Conservation (phyloP, 2,113 vertebrate genomes). For the Engystomops pustulosus region DNA sequence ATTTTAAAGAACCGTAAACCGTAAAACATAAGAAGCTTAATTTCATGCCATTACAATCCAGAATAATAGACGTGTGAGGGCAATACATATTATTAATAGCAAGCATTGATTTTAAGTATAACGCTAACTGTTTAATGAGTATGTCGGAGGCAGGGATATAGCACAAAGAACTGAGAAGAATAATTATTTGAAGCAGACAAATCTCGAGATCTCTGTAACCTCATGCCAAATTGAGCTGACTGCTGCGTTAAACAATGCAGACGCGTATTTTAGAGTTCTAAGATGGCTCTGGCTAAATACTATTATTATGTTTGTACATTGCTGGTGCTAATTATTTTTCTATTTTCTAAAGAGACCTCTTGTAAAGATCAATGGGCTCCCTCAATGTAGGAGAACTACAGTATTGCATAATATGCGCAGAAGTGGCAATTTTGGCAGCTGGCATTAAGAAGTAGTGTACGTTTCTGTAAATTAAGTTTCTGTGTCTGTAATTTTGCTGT, state of each 20-base stretch:
- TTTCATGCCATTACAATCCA: slow-evolving; percentile 29
- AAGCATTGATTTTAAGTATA: slow-evolving; percentile 42
- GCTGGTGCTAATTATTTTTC: slow-evolving; percentile 45
- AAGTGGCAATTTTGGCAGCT: slow-evolving; percentile 39
- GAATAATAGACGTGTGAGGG: slow-evolving; percentile 6
- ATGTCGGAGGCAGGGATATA: slow-evolving; percentile 25
- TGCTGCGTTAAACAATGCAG: slow-evolving; percentile 46
- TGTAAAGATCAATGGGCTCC: slow-evolving; percentile 44
- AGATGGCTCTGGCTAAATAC: slow-evolving; percentile 41
- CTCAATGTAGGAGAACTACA: slow-evolving; percentile 23
- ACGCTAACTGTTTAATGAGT: slow-evolving; percentile 53
- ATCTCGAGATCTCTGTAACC: slow-evolving; percentile 41
- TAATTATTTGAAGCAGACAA: slow-evolving; percentile 38
- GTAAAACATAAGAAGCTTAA: slow-evolving; percentile 25
- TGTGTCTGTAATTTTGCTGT: slow-evolving; percentile 8
- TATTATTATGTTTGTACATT: slow-evolving; percentile 50
- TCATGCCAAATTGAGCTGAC: slow-evolving; percentile 45
- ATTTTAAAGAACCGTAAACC: slow-evolving; percentile 9
- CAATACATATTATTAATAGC: slow-evolving; percentile 45
- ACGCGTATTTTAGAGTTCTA: slow-evolving; percentile 27
- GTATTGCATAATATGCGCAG: slow-evolving; percentile 15
- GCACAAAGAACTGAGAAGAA: slow-evolving; percentile 8
- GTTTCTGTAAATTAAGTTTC: slow-evolving; percentile 35
- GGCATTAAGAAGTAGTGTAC: slow-evolving; percentile 26
- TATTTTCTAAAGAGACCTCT: slow-evolving; percentile 52